Conservation (phyloP, 2,113 vertebrate species). For the Megaceryle maxima region DNA sequence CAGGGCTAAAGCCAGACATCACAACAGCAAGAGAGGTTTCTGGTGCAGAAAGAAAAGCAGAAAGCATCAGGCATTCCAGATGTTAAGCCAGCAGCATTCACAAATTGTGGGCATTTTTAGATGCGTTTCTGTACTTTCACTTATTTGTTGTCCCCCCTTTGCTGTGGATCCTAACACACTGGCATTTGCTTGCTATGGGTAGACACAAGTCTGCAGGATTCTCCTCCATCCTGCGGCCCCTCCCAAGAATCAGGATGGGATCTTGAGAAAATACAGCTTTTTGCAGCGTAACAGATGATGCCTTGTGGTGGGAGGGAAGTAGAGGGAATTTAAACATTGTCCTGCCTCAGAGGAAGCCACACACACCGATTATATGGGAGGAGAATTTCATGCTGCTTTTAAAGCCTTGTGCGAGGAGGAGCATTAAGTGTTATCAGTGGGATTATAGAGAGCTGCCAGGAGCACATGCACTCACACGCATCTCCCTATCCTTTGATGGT, state of each 20-base stretch:
- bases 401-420: background rate
- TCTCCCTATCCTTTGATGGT: background rate
- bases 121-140: background rate
- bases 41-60: background rate
- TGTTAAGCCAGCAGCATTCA: background rate
- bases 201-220: background rate
- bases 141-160: background rate
- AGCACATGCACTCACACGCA: background rate
- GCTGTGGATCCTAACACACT: background rate
- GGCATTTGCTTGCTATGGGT: background rate
- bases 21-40: background rate
- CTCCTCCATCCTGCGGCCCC: too few species aligned
- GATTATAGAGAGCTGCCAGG: background rate
- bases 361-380: background rate
- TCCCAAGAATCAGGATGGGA: background rate
- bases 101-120: background rate
- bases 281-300: too few species aligned
- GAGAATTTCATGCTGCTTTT: background rate
- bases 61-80: background rate
- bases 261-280: background rate
- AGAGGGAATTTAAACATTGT: background rate
- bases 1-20: background rate
- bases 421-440: background rate
- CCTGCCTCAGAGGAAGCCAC: too few species aligned
- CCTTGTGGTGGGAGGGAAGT: background rate